Conservation (phyloP, 2,113 vertebrate genomes). For the Leptobrachium ailaonicum region DNA sequence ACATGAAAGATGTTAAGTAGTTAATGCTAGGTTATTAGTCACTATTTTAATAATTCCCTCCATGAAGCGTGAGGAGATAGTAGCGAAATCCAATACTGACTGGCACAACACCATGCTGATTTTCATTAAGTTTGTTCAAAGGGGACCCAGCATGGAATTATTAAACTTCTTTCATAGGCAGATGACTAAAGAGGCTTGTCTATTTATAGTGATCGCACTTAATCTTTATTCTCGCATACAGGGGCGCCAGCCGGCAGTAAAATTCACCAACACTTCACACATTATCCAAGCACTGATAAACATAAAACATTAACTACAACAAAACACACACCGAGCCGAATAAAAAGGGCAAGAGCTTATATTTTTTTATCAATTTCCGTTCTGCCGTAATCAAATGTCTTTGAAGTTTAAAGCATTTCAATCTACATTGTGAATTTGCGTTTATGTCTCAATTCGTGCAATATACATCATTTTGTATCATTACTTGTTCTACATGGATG, state of each 20-base stretch:
- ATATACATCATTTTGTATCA: no score
- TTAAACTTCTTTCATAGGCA: conserved; percentile 67
- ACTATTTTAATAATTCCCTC: conserved; percentile 72
- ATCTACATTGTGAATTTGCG: not conserved
- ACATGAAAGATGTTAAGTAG: conserved; percentile 51
- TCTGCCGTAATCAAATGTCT: not conserved
- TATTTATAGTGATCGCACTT: conserved; percentile 66
- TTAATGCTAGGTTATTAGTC: conserved; percentile 67
- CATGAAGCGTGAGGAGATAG: conserved; percentile 60
- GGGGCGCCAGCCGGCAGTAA: conserved; percentile 19
- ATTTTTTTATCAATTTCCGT: not conserved
- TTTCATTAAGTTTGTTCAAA: conserved; percentile 79
- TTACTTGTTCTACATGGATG: no score
- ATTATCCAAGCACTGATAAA: conserved; percentile 28
- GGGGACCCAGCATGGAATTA: conserved; percentile 70
- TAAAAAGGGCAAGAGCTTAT: conserved; percentile 19
- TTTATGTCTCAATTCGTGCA: no score
- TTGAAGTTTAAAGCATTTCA: conserved; percentile 11
- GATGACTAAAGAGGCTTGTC: conserved; percentile 65
- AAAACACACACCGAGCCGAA: conserved; percentile 34
- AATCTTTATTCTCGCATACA: conserved; percentile 53
- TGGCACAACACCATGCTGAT: conserved; percentile 67
- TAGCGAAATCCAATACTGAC: conserved; percentile 63
- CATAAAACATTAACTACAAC: conserved; percentile 33
- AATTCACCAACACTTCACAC: conserved; percentile 18